phyloP scores from a whole-genome alignment of 2,113 vertebrate genomes.

The Equus przewalskii region DNA sequence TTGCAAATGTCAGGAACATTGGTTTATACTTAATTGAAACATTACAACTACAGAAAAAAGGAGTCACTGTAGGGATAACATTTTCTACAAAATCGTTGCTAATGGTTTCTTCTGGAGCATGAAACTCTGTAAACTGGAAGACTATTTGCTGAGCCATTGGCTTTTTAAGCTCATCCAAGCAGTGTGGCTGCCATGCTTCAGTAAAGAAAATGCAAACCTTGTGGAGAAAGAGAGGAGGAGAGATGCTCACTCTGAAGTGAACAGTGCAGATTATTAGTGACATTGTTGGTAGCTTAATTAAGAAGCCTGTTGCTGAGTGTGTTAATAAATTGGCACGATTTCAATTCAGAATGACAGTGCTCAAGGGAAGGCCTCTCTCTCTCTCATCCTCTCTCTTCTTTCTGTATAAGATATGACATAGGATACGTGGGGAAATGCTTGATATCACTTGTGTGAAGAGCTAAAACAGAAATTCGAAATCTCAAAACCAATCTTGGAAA shows the following conservation, averaged over 20 bases:
- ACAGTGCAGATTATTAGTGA: constrained; percentile 24
- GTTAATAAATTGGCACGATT: constrained; percentile 54
- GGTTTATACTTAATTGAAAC: neutral
- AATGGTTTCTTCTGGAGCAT: neutral
- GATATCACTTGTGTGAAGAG: neutral
- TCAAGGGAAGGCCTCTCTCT: neutral
- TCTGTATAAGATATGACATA: constrained; percentile 1
- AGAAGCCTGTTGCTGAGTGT: neutral
- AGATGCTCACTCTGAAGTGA: neutral
- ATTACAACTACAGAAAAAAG: neutral
- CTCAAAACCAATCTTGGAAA: constrained; percentile 29
- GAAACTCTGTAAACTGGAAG: neutral
- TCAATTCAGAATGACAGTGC: neutral
- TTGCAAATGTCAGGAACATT: neutral
- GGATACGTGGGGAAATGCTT: neutral
- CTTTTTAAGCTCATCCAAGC: neutral
- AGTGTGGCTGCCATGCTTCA: neutral
- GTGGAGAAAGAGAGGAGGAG: neutral
- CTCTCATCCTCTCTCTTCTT: neutral
- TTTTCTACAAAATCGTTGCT: neutral
- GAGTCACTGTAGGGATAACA: neutral
- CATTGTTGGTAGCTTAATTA: constrained; percentile 33
- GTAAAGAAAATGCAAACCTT: neutral
- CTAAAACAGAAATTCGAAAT: constrained; percentile 57
- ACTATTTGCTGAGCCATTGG: neutral